Evolutionary conservation across 2,797 vertebrate genomes (phyloP), one percentile per base, ranked within the genome.

Genomic region (Dallia pectoralis): DNA sequence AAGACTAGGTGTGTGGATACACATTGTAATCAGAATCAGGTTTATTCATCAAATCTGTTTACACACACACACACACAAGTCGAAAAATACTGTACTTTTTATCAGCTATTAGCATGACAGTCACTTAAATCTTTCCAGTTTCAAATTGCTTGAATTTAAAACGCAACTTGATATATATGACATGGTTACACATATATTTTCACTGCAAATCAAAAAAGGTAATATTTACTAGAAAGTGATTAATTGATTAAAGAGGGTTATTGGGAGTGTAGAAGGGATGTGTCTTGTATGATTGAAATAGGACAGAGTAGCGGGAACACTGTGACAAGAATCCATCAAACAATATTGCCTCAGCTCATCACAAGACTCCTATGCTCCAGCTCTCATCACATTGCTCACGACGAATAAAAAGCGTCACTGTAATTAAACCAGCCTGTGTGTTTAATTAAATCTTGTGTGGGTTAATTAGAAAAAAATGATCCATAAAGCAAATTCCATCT

Each of bases 391-490:
- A 70, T 71, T 75, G 80, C 83, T 86, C 80, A 85, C 81, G 63
- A 19, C 36, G 33, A 75, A 47, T 14, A 22, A 65, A 81, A 75
- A 77, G 79, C 33, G 86, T 82, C 65, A 76, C 72, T 83, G 72
- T 88, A 90, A 90, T 92, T 89, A 90, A 91, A 90, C 81, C 76
- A 86, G 82, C 76, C 72, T 67, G 65, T 74, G 69, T 84, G 83
- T 84, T 82, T 90, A 92, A 92, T 93, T 92, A 90, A 92, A 92
- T 91, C 85, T 86, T 87, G 79, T 88, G 87, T 78, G 77, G 85
- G 89, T 92, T 90, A 92, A 92, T 91, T 91, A 92, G 76, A 76
- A 87, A 76, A 87, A 89, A 87, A 89, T 89, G 85, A 85, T 90
- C 87, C 86, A 79, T 79, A 79, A 86, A 81, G 86, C 76, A 86